Evolutionary conservation across 2,797 vertebrate genomes (phyloP).

Genomic region (Falco naumanni): DNA sequence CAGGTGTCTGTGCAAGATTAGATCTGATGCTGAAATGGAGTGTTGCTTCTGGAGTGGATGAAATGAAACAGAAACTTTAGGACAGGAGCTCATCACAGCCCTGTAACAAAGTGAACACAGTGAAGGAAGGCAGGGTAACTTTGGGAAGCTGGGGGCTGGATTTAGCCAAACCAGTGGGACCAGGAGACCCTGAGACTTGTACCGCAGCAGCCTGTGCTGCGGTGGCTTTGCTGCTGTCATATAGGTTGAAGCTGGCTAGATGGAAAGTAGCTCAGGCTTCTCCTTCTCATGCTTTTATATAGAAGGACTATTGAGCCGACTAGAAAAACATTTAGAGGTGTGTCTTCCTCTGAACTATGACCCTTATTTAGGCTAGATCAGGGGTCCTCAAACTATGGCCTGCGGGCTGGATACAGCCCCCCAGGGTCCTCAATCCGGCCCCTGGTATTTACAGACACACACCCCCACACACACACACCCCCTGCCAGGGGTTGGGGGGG

Average conservation of each 20-base stretch:
- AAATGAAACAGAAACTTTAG: not conserved
- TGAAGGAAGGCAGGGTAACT: not conserved
- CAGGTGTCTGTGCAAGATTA: not conserved
- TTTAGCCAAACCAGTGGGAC: not conserved
- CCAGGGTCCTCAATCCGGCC: too few relatives aligned
- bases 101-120: too few relatives aligned
- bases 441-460: too few relatives aligned
- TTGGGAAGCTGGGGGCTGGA: not conserved
- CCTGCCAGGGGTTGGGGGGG: too few relatives aligned
- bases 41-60: not conserved
- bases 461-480: too few relatives aligned
- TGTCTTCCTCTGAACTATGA: not conserved
- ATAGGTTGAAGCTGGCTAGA: not conserved
- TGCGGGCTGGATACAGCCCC: too few relatives aligned
- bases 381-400: too few relatives aligned
- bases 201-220: not conserved
- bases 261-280: not conserved
- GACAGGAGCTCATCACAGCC: not conserved
- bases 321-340: not conserved
- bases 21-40: not conserved
- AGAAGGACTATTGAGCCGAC: not conserved
- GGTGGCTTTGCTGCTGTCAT: not conserved
- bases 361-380: not conserved
- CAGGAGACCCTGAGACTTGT: not conserved
- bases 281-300: not conserved